Evolutionary conservation across 2,888 invertebrate genomes (phyloP).

Genomic region (Anoplius nigerrimus): DNA sequence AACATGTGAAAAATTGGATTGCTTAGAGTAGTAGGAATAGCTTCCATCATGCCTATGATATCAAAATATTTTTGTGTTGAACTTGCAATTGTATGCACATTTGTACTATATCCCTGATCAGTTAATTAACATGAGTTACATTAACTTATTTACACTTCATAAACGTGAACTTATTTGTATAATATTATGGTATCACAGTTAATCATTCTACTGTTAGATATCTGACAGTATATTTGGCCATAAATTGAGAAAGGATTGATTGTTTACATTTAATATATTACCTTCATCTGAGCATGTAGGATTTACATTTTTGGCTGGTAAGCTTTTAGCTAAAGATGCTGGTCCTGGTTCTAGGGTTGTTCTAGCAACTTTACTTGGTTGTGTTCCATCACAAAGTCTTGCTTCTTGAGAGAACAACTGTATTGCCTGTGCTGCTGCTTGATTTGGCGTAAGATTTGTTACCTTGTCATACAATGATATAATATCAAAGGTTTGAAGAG

Average conservation of each 20-base stretch:
- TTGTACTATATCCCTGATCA: too few species aligned
- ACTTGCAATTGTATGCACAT: too few species aligned
- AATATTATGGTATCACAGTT: background rate
- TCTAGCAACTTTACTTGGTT: constrained; percentile 84
- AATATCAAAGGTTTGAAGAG: too few species aligned
- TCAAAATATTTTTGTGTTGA: too few species aligned
- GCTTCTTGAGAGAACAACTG: constrained; percentile 91
- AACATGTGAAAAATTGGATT: too few species aligned
- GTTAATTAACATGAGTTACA: too few species aligned
- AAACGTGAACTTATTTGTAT: background rate
- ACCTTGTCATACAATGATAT: constrained; percentile 76
- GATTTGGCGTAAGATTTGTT: constrained; percentile 87
- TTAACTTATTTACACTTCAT: background rate
- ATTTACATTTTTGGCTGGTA: constrained; percentile 72
- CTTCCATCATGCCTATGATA: too few species aligned
- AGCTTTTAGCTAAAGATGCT: constrained; percentile 69
- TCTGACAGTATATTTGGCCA: background rate
- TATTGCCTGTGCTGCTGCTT: constrained; percentile 93
- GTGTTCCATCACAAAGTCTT: constrained; percentile 84
- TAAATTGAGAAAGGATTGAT: constrained; percentile 13
- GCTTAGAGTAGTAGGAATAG: too few species aligned
- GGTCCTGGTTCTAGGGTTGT: constrained; percentile 76
- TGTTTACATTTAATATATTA: constrained; percentile 46
- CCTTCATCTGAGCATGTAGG: constrained; percentile 73
- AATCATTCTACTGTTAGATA: background rate